phyloP scores from a whole-genome alignment of 2,888 invertebrate species.

The Spatulosminthurus flaviceps region DNA sequence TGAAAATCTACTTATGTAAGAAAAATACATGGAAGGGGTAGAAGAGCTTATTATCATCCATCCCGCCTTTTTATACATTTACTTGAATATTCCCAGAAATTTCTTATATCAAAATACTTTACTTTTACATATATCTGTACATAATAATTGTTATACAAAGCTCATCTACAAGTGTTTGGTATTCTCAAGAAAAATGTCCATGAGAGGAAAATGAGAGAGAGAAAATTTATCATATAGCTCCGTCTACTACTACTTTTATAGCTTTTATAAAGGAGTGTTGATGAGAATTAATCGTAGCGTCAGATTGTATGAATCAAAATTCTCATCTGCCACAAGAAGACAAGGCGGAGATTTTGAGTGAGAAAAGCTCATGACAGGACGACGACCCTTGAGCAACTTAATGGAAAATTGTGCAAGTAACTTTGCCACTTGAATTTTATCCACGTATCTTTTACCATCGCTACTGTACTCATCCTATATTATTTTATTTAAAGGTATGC shows the following conservation, averaged over 20 bases:
- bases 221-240: neutral
- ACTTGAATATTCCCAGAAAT: neutral
- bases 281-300: conserved; percentile 16
- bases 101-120: too few species aligned
- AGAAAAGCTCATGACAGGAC: conserved; percentile 42
- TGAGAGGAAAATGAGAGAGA: neutral
- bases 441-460: too few species aligned
- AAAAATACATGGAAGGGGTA: neutral
- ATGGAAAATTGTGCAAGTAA: neutral
- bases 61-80: neutral
- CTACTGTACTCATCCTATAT: too few species aligned
- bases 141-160: too few species aligned
- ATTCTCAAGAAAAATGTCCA: too few species aligned
- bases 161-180: too few species aligned
- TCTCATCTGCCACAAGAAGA: conserved; percentile 29
- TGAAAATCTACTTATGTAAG: too few species aligned
- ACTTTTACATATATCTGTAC: too few species aligned
- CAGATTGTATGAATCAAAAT: conserved; percentile 23
- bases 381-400: conserved; percentile 40
- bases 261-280: neutral
- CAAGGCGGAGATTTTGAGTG: conserved; percentile 18
- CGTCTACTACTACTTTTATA: neutral
- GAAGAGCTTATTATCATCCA: neutral
- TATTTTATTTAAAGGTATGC: too few species aligned
- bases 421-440: conserved; percentile 7